Conservation (phyloP, 2,797 vertebrate species). For the Pseudomugil tenellus region DNA sequence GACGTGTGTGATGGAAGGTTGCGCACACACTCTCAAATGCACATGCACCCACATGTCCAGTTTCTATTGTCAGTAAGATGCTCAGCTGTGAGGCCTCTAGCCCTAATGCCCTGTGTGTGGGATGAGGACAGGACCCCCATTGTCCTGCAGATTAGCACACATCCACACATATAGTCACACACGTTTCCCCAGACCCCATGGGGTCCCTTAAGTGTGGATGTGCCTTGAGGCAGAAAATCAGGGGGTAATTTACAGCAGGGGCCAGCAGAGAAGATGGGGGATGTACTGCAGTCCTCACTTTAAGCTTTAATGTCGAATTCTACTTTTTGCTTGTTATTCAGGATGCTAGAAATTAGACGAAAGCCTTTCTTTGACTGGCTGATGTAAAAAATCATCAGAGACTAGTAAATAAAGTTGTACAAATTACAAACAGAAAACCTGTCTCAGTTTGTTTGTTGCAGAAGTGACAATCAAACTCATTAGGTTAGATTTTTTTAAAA, state of each 20-base stretch:
- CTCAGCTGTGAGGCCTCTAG: constrained; percentile 72
- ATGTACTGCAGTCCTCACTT: constrained; percentile 22
- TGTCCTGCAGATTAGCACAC: constrained; percentile 78
- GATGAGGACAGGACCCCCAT: constrained; percentile 67
- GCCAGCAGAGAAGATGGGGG: constrained; percentile 61
- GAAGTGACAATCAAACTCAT: background rate
- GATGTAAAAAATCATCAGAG: background rate
- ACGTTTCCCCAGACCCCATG: constrained; percentile 64
- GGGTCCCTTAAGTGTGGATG: constrained; percentile 80
- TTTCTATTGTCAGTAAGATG: constrained; percentile 68
- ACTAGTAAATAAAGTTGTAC: background rate
- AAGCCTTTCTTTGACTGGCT: background rate
- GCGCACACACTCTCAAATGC: constrained; percentile 22
- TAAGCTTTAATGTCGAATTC: constrained; percentile 44
- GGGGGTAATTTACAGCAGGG: constrained; percentile 73
- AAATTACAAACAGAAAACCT: background rate
- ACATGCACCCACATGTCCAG: constrained; percentile 39
- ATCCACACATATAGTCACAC: constrained; percentile 36
- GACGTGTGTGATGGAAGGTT: constrained; percentile 71
- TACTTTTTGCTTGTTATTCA: constrained; percentile 39
- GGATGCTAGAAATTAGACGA: constrained; percentile 11
- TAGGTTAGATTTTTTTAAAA: background rate
- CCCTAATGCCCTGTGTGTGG: constrained; percentile 69
- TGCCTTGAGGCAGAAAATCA: constrained; percentile 82
- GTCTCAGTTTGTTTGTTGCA: background rate